Base-by-base conservation (phyloP, 2,113 vertebrate species). In the Shinisaurus crocodilurus region DNA sequence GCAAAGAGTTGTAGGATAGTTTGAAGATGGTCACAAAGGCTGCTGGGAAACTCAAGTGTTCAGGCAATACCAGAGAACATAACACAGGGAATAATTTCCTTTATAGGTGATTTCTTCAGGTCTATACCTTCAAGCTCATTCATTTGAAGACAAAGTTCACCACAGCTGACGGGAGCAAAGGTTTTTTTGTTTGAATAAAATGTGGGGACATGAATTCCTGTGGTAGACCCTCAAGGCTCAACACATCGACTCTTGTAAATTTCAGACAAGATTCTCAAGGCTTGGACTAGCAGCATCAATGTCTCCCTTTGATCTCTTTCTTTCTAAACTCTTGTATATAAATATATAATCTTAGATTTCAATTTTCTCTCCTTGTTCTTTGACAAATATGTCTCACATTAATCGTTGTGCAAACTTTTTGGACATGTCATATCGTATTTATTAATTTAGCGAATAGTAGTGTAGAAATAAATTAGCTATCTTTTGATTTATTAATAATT, bases 111-210 rank as follows among this genome's bases (percentile, higher is more conserved):
- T 77, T 60, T 79, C 37, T 72, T 69, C 29, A 29, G 82, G 3
- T 45, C 25, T 84, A 34, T 92, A 69, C 16, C 63, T 89, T 70
- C 76, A 90, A 86, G 63, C 86, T 23, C 37, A 50, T 69, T 10
- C 43, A 60, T 72, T 10, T 82, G 74, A 82, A 89, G 25, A 67
- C 76, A 88, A 91, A 77, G 86, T 92, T 94, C 43, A 76, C 43
- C 88, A 23, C 29, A 86, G 87, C n/a, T 6, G 48, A 29, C 1
- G 1, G 4, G 1, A 2, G 45, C 1, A 3, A 3, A 2, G 0
- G 0, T 20, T 1, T 2, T 2, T 2, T 6, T 18, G 60, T 86
- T 57, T 2, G 5, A 27, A 27, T 65, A 72, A 2, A 7, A 77
- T 3, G 8, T 85, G 43, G 15, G 34, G 27, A 25, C 0, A 1